Percentiles rank a stretch among this genome's conserved stretches.
These are phyloP conservation scores for Acanthochromis polyacanthus DNA, from an alignment of 2,113 vertebrate genomes.

Conservation along the genomic window DNA sequence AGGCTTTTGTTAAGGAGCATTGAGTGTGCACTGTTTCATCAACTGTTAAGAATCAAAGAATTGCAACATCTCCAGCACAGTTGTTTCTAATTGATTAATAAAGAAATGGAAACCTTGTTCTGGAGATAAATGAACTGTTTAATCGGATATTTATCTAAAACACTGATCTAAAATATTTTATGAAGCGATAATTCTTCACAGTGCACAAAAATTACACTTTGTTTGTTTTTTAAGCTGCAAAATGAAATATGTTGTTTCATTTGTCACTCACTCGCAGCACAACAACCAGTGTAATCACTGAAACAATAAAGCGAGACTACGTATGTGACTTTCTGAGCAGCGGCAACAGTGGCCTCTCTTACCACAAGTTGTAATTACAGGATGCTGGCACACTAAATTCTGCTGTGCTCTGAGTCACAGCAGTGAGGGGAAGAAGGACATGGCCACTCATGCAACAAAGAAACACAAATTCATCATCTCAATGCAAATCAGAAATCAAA, in stretches of 20 bases:
- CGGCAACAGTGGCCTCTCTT: too few relatives aligned
- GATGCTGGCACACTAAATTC: too few relatives aligned
- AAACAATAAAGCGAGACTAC: background rate
- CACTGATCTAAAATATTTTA: background rate
- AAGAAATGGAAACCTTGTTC: background rate
- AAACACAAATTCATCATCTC: background rate
- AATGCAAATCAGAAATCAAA: background rate
- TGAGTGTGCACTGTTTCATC: background rate
- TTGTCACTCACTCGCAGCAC: background rate
- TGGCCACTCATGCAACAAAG: too few relatives aligned
- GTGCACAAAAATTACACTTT: background rate
- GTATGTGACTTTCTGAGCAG: too few relatives aligned
- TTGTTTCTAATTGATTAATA: background rate
- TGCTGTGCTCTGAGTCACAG: too few relatives aligned
- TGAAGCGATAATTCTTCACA: background rate
- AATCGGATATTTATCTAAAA: constrained; percentile 4
- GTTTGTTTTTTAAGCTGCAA: background rate
- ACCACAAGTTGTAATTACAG: too few relatives aligned
- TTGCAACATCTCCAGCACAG: background rate
- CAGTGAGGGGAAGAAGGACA: too few relatives aligned
- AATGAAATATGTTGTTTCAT: background rate
- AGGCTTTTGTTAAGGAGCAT: background rate
- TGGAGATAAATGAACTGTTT: background rate
- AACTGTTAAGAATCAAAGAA: background rate
- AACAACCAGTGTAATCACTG: background rate